A percentile compares a stretch with the other conserved stretches of the same genome.
Evolutionary conservation across 2,888 invertebrate genomes (phyloP).

Genomic region (Ectemnius lituratus): DNA sequence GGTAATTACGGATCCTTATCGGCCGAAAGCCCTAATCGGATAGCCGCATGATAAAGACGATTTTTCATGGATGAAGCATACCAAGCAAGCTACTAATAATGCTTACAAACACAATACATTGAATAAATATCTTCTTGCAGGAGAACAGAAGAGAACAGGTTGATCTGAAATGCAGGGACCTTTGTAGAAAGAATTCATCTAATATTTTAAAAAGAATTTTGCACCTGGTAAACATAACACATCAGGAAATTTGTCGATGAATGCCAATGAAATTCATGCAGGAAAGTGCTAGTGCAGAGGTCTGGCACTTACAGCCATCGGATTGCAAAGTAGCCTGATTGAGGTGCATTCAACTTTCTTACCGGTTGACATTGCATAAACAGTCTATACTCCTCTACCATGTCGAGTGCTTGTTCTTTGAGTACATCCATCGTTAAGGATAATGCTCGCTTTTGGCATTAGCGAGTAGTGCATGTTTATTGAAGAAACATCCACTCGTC

Average conservation of each 20-base stretch:
- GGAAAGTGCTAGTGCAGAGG: not conserved
- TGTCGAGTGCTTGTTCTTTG: constrained; percentile 19
- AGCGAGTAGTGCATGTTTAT: constrained; percentile 38
- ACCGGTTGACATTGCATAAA: constrained; percentile 43
- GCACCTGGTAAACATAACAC: not conserved
- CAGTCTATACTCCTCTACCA: constrained; percentile 29
- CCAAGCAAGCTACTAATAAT: constrained; percentile 48
- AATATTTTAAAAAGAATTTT: not conserved
- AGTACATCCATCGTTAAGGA: constrained; percentile 37
- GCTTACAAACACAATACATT: constrained; percentile 40
- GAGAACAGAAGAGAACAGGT: constrained; percentile 16
- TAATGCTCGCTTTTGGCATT: constrained; percentile 21
- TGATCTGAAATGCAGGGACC: not conserved
- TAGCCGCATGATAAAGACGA: constrained; percentile 35
- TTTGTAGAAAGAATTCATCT: no score
- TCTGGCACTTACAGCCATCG: constrained; percentile 18
- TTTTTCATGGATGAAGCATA: constrained; percentile 22
- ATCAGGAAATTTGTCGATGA: constrained; percentile 12
- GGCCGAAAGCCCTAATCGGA: constrained; percentile 47
- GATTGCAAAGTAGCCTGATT: constrained; percentile 37
- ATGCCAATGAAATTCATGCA: constrained; percentile 37
- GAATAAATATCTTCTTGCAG: constrained; percentile 26
- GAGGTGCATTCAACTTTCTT: constrained; percentile 31
- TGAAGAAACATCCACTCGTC: constrained; percentile 45
- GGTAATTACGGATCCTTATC: constrained; percentile 51